Evolutionary conservation across 2,797 vertebrate genomes (phyloP).

Genomic region (Phrynocephalus vlangalii): DNA sequence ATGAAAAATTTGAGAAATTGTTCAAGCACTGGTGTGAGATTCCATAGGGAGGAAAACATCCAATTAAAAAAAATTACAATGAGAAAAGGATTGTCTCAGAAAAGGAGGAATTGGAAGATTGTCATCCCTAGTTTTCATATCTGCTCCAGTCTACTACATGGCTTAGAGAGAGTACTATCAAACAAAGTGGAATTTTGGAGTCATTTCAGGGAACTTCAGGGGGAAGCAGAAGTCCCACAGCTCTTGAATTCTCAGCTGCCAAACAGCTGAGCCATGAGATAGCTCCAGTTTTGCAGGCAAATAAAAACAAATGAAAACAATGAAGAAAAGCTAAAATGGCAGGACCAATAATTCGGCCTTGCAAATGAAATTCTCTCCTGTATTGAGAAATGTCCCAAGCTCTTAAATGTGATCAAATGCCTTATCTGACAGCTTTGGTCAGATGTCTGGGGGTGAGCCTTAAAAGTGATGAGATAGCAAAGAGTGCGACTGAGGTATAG

Average conservation of each 20-base stretch:
- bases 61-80: no score
- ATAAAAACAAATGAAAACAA: conserved; percentile 15
- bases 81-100: no score
- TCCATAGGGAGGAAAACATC: no score
- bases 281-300: background rate
- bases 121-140: no score
- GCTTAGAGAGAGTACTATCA: background rate
- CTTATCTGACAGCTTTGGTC: background rate
- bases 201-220: background rate
- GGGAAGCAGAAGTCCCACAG: background rate
- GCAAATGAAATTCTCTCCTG: background rate
- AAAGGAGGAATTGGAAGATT: no score
- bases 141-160: background rate
- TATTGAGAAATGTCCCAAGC: background rate
- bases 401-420: background rate
- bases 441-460: background rate
- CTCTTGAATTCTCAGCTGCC: background rate
- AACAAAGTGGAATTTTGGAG: background rate
- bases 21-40: no score
- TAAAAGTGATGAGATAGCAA: background rate
- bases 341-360: background rate
- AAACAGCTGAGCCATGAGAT: background rate
- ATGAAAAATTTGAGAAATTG: no score
- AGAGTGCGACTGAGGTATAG: background rate
- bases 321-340: conserved; percentile 4